Conservation (phyloP, 2,113 vertebrate species). For the Tachysurus fulvidraco region DNA sequence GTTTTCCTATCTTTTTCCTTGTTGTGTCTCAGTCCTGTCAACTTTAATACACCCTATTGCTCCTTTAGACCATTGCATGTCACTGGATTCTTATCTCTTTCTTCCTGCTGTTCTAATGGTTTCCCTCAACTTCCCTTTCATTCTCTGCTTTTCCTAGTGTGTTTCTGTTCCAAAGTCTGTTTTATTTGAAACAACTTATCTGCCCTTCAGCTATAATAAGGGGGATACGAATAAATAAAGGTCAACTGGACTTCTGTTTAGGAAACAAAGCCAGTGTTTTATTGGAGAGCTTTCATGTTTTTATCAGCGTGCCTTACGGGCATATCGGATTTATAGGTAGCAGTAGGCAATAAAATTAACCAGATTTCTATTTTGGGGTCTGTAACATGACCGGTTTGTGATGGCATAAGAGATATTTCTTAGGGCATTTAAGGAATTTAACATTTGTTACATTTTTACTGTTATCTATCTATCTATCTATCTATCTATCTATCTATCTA, state of each 20-base stretch:
- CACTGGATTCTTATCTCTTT: constrained; percentile 9
- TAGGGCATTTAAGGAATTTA: constrained; percentile 1
- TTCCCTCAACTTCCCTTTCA: background rate
- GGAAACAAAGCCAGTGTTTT: constrained; percentile 28
- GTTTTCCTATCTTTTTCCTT: constrained; percentile 53
- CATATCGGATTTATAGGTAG: constrained; percentile 5
- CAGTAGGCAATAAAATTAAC: constrained; percentile 30
- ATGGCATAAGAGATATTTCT: constrained; percentile 5
- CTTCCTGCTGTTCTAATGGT: background rate
- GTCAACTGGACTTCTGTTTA: constrained; percentile 3
- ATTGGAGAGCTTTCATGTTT: constrained; percentile 32
- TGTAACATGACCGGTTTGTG: constrained; percentile 18
- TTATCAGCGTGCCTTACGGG: constrained; percentile 28
- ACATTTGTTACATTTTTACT: background rate
- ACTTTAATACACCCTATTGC: constrained; percentile 16
- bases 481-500: too few species aligned
- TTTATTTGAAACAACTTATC: constrained; percentile 1
- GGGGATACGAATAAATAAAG: constrained; percentile 15
- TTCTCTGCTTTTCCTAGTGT: background rate
- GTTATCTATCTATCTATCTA: too few species aligned
- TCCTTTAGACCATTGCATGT: constrained; percentile 19
- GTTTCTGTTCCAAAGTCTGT: background rate
- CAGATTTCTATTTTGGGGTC: constrained; percentile 24
- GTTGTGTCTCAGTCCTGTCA: constrained; percentile 31
- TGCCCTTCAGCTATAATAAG: background rate